Conservation (phyloP, 1,140 invertebrate species). For the Pseudomyrmex dendroicus region DNA sequence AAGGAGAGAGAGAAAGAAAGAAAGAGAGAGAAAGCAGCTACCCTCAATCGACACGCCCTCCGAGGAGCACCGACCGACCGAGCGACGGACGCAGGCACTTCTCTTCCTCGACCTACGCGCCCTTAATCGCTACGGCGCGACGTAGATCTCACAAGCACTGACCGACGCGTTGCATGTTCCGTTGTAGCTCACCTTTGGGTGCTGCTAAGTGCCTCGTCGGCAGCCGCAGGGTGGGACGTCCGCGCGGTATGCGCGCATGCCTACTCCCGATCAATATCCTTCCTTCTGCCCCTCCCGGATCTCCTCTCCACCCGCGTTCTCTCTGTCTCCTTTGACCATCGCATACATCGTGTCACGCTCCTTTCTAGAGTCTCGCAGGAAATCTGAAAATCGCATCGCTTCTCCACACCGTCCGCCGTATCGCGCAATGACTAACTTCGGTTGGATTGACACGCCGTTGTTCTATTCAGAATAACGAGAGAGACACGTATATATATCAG, state of each 20-base stretch:
- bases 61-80: slow-evolving; percentile 61
- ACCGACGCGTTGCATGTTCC: slow-evolving; percentile 60
- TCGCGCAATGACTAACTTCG: neutral
- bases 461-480: neutral
- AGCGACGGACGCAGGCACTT: slow-evolving; percentile 29
- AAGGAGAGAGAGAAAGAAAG: neutral
- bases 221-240: slow-evolving; percentile 67
- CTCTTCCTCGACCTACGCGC: slow-evolving; percentile 11
- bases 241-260: slow-evolving; percentile 70
- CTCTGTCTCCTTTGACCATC: neutral
- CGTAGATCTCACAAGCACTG: slow-evolving; percentile 62
- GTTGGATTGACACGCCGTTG: neutral
- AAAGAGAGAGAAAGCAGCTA: neutral
- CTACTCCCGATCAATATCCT: slow-evolving; percentile 82
- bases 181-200: slow-evolving; percentile 57
- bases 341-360: neutral
- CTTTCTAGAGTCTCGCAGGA: neutral
- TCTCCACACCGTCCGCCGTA: neutral
- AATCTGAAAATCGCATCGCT: slow-evolving; percentile 15
- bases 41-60: slow-evolving; percentile 65
- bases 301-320: slow-evolving; percentile 39
- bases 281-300: slow-evolving; percentile 70
- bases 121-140: slow-evolving; percentile 40
- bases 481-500: neutral
- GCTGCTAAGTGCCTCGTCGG: neutral